phyloP scores from a whole-genome alignment of 92 coral and sea anemone genomes.

The Phenganax subtilis region DNA sequence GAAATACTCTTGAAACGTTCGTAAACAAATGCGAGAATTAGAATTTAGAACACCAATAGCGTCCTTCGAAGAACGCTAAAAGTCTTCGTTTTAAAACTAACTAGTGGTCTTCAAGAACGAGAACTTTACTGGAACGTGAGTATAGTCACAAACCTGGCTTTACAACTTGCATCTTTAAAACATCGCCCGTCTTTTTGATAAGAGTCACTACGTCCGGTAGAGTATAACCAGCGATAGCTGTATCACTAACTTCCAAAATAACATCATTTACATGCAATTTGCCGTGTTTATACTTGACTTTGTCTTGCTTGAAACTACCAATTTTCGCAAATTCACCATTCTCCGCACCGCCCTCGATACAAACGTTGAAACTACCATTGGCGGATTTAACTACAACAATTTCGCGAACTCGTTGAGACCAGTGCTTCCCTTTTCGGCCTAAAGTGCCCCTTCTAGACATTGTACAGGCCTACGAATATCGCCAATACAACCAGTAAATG shows the following conservation, averaged over 20 bases:
- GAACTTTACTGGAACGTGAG: not conserved
- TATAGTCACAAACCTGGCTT: conserved; percentile 64
- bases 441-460: conserved; percentile 38
- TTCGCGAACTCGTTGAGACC: conserved; percentile 87
- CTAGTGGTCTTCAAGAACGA: not conserved
- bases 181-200: conserved; percentile 81
- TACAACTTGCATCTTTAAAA: conserved; percentile 66
- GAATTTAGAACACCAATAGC: not conserved
- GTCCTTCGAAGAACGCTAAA: not conserved
- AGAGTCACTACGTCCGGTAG: conserved; percentile 76
- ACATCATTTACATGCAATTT: conserved; percentile 74
- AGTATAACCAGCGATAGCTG: conserved; percentile 87
- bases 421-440: conserved; percentile 81
- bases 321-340: conserved; percentile 81
- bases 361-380: conserved; percentile 81
- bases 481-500: not conserved
- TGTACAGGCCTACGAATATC: not conserved
- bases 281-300: conserved; percentile 76
- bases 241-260: conserved; percentile 71
- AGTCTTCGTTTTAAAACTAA: not conserved
- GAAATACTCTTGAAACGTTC: not conserved
- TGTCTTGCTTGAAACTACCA: conserved; percentile 85
- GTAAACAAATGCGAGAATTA: conserved; percentile 4
- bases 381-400: conserved; percentile 54
- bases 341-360: conserved; percentile 96